These are phyloP conservation scores for Pseudocheirus occidentalis DNA, from an alignment of 2,797 vertebrate genomes.

Conservation along the genomic window DNA sequence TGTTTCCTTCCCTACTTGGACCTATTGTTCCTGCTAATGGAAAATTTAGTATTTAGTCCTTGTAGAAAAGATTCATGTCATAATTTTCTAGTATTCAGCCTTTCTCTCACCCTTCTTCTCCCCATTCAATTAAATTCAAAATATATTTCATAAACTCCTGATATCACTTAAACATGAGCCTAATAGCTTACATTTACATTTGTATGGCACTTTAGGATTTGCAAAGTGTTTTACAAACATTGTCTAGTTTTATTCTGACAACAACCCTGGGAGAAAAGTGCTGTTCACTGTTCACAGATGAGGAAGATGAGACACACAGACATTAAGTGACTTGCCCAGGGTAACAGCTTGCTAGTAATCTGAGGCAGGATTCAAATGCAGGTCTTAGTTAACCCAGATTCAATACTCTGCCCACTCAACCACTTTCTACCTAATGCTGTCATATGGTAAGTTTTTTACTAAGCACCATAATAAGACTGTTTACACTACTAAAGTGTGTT, in stretches of 20 bases:
- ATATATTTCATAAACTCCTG: not conserved
- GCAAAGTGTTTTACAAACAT: not conserved
- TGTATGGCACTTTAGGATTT: not conserved
- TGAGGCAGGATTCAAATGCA: not conserved
- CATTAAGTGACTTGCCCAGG: not conserved
- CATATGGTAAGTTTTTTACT: not conserved
- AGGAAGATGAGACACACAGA: not conserved
- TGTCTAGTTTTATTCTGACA: not conserved
- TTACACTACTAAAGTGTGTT: not conserved
- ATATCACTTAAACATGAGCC: not conserved
- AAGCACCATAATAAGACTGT: not conserved
- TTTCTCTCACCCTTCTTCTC: not conserved
- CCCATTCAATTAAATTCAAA: not conserved
- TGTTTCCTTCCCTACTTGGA: not conserved
- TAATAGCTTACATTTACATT: not conserved
- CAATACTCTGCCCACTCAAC: not conserved
- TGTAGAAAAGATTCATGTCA: not conserved
- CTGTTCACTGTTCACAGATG: not conserved
- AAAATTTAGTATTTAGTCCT: not conserved
- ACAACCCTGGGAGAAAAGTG: not conserved
- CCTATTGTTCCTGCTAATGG: not conserved
- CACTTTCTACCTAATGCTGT: not conserved
- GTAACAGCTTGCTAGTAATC: not conserved
- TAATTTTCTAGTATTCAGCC: not conserved
- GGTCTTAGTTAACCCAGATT: not conserved